Base-by-base conservation (phyloP, 2,113 vertebrate species). In the Asarcornis scutulata region DNA sequence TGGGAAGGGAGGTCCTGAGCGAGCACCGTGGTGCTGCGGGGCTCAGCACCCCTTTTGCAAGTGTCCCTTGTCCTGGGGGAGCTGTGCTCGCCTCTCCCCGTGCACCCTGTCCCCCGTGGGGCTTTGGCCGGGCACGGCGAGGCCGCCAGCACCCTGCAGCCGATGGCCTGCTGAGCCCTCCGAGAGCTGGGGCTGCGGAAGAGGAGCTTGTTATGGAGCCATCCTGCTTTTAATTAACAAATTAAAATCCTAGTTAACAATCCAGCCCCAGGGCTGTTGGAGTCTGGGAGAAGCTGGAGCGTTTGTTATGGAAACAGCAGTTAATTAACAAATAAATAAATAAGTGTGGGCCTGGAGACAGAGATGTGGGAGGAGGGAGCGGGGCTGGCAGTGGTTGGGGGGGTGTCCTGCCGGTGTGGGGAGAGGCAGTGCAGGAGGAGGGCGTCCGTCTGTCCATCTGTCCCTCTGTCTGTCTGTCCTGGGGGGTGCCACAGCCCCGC, bases 181-280 rank as follows among this genome's bases (percentile, higher is more conserved):
- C 5, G 42, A 86, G 81, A 80, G 22, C 44, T 60, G 7, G 29
- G 34, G 34, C 82, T 69, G 88, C 60, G 50, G 93, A 80, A 96
- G 88, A 91, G 90, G 91, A 96, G 92, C 96, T 97, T 96, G 82
- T 93, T 95, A 96, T 17, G 86, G 97, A 95, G 83, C 88, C 93
- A 78, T 97, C 96, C 96, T 96, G 67, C 93, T 98, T 97, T 97
- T 98, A 98, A 98, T 97, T 98, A 98, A 98, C 98, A 98, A 98
- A 98, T 98, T 97, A 97, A 96, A 95, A 94, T 97, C 97, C 97
- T 98, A 96, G 97, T 98, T 98, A 98, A 97, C 97, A 97, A 96
- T 97, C 95, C 96, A 92, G 52, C 91, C 96, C 93, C 90, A 78
- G 96, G 97, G 96, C 96, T 98, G 95, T 97, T 96, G 96, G 97